Percentiles rank a stretch among this genome's conserved stretches.
These are phyloP conservation scores for Pelochelys cantorii DNA, from an alignment of 2,797 vertebrate genomes.

Conservation along the genomic window DNA sequence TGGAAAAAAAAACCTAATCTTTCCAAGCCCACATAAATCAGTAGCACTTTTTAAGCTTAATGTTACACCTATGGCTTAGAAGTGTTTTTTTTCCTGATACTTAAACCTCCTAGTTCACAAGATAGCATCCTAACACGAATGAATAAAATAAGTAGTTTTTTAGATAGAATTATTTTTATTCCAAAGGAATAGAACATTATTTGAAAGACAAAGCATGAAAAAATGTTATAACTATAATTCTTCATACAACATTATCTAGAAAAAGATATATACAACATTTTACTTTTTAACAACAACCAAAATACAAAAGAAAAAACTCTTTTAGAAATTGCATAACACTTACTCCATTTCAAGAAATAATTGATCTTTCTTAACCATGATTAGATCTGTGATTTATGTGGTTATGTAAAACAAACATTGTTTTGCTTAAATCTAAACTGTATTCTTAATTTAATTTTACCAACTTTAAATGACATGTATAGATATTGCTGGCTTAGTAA, in stretches of 20 bases:
- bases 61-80: background rate
- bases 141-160: background rate
- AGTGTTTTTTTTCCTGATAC: background rate
- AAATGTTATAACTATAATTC: constrained; percentile 64
- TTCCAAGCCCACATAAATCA: background rate
- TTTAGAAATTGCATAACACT: background rate
- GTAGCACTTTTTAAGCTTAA: background rate
- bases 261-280: constrained; percentile 35
- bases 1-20: background rate
- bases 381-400: background rate
- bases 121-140: background rate
- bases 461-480: background rate
- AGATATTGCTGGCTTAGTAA: background rate
- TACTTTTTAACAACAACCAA: background rate
- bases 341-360: background rate
- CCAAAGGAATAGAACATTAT: constrained; percentile 61
- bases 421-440: background rate
- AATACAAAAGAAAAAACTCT: background rate
- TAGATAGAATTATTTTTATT: constrained; percentile 69
- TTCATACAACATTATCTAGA: constrained; percentile 39
- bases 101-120: background rate
- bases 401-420: background rate
- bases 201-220: constrained; percentile 25
- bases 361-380: background rate
- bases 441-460: background rate